A percentile compares a stretch with the other conserved stretches of the same genome.
Evolutionary conservation across 1,140 invertebrate genomes (phyloP).

Genomic region (Tetragnatha versicolor): DNA sequence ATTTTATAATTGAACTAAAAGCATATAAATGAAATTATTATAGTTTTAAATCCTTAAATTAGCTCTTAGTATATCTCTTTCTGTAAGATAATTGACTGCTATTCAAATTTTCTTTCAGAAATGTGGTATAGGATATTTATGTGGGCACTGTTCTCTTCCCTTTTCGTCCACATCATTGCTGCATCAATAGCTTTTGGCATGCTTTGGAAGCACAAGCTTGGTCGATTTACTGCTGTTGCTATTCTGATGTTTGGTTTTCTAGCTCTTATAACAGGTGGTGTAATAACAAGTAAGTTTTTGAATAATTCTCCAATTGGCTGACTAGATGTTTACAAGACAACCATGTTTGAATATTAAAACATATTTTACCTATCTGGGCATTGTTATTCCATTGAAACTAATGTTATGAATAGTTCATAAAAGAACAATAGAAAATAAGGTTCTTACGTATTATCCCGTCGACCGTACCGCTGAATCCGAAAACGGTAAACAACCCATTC

Average conservation of each 20-base stretch:
- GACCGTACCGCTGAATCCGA: too few relatives aligned
- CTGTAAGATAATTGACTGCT: too few relatives aligned
- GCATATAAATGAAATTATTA: conserved; percentile 8
- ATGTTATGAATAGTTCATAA: too few relatives aligned
- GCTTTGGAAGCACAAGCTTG: conserved; percentile 89
- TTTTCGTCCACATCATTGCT: conserved; percentile 89
- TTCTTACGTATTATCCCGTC: too few relatives aligned
- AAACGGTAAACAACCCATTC: too few relatives aligned
- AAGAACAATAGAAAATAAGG: too few relatives aligned
- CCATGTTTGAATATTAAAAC: too few relatives aligned
- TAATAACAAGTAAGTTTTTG: conserved; percentile 79
- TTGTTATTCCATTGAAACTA: too few relatives aligned
- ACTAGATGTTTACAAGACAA: too few relatives aligned
- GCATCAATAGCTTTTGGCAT: conserved; percentile 89
- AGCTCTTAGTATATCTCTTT: too few relatives aligned
- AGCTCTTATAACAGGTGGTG: conserved; percentile 83
- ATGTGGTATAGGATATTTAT: conserved; percentile 97
- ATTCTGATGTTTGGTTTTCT: conserved; percentile 88
- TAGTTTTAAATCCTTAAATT: not conserved
- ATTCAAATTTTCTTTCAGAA: conserved; percentile 73
- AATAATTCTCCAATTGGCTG: too few relatives aligned
- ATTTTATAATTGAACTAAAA: conserved; percentile 22
- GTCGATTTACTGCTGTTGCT: conserved; percentile 84
- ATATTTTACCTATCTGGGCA: too few relatives aligned
- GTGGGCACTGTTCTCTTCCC: conserved; percentile 91